Conservation (phyloP, 2,113 vertebrate genomes). For the Furnarius figulus region DNA sequence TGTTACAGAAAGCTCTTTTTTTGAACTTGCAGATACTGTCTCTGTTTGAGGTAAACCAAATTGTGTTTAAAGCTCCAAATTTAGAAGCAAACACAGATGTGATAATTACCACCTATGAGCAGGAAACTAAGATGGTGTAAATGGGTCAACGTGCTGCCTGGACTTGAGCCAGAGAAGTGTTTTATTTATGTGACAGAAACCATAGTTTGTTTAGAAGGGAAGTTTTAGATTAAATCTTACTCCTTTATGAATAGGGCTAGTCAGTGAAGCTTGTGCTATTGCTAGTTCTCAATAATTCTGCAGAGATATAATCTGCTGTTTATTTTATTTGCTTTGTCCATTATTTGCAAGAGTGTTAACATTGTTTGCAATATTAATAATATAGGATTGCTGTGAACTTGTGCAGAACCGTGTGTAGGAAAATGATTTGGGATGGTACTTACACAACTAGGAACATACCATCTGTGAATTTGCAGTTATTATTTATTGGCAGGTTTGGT, state of each 20-base stretch:
- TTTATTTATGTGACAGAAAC: not conserved
- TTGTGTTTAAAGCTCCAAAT: conserved; percentile 15
- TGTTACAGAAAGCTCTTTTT: not conserved
- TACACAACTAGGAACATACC: not conserved
- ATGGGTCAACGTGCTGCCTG: not conserved
- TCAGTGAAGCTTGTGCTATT: not conserved
- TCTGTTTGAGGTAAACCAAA: not conserved
- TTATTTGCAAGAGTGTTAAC: not conserved
- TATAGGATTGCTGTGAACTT: not conserved
- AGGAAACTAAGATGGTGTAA: conserved; percentile 6
- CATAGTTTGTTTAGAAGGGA: not conserved
- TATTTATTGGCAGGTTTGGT: not conserved
- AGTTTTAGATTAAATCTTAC: not conserved
- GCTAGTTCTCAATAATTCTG: not conserved
- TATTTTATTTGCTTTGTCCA: not conserved
- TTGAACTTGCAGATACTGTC: not conserved
- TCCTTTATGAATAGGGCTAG: not conserved
- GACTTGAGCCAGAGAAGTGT: not conserved
- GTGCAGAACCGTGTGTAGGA: not conserved
- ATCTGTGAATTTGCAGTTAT: not conserved
- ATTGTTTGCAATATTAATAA: not conserved
- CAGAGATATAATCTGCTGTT: not conserved
- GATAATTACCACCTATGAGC: not conserved
- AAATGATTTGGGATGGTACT: not conserved
- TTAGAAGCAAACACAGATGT: conserved; percentile 36